Conservation (phyloP, 2,888 invertebrate genomes). For the Ennomos erosarius region DNA sequence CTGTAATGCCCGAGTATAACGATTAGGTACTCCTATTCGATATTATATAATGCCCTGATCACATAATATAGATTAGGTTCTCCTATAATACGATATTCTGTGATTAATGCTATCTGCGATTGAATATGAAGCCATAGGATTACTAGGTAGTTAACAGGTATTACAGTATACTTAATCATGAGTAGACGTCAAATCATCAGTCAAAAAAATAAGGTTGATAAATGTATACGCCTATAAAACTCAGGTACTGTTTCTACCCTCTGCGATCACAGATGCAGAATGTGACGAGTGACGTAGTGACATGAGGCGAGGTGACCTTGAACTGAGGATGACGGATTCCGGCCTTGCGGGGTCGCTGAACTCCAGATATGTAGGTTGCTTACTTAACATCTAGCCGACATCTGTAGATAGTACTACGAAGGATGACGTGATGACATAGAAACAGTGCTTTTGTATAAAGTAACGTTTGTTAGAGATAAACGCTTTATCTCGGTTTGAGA, state of each 20-base stretch:
- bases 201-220: too few relatives aligned
- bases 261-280: conserved; percentile 79
- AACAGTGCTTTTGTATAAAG: conserved; percentile 20
- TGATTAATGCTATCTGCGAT: too few relatives aligned
- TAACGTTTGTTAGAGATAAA: conserved; percentile 14
- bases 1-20: too few relatives aligned
- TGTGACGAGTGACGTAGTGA: conserved; percentile 67
- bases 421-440: conserved; percentile 32
- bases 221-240: background rate
- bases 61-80: too few relatives aligned
- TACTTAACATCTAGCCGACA: conserved; percentile 59
- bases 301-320: conserved; percentile 74
- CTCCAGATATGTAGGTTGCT: conserved; percentile 61
- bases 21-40: too few relatives aligned
- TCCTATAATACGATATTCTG: too few relatives aligned
- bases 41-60: too few relatives aligned
- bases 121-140: too few relatives aligned
- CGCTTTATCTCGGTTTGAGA: conserved; percentile 9
- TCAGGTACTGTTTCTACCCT: conserved; percentile 12
- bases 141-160: too few relatives aligned
- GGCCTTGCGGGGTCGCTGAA: conserved; percentile 81
- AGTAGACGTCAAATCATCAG: too few relatives aligned
- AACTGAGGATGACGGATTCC: conserved; percentile 80
- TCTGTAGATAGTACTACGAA: conserved; percentile 45
- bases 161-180: too few relatives aligned